phyloP scores from a whole-genome alignment of 2,113 vertebrate species.

The Eonycteris spelaea region DNA sequence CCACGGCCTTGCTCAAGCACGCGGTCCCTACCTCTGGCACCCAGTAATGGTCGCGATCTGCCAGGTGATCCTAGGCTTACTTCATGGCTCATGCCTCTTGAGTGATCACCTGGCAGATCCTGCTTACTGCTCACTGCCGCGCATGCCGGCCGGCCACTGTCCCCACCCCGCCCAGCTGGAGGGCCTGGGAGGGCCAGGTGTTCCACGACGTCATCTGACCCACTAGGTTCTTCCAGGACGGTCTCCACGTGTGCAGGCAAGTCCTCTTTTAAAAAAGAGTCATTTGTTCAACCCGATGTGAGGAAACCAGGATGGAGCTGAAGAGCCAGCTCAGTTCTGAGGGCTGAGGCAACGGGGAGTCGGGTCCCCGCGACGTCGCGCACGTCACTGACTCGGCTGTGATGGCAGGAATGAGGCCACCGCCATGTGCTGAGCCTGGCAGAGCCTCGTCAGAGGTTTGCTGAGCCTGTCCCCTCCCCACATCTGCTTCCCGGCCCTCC shows the following conservation, averaged over 20 bases:
- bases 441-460: not conserved
- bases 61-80: not conserved
- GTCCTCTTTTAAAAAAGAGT: not conserved
- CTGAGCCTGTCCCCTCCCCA: rapidly evolving
- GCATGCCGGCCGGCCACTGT: rapidly evolving
- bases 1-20: not conserved
- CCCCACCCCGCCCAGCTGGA: not conserved
- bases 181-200: too few species aligned
- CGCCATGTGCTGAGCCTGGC: not conserved
- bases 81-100: not conserved
- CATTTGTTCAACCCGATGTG: not conserved
- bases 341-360: rapidly evolving
- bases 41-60: too few species aligned
- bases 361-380: not conserved
- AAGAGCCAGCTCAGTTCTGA: not conserved
- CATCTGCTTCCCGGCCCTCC: not conserved
- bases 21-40: not conserved
- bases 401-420: not conserved
- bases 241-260: not conserved
- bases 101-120: not conserved
- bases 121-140: not conserved
- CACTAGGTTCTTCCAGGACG: not conserved
- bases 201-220: not conserved
- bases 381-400: not conserved
- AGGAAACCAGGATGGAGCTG: not conserved